Evolutionary conservation across 2,113 vertebrate species (phyloP), one percentile per base, ranked within the genome.

Genomic region (Siniperca knerii): DNA sequence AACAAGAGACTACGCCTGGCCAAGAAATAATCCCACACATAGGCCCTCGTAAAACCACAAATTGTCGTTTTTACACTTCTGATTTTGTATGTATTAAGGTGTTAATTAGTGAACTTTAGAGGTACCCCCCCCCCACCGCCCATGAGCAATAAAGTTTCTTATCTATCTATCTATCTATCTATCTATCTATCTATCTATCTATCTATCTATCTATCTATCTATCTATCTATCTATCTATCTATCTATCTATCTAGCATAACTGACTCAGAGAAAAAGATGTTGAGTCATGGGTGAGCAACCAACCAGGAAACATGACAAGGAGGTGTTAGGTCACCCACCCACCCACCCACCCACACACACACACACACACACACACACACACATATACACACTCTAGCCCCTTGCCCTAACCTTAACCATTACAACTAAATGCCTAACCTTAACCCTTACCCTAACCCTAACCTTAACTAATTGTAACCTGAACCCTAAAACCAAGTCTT

Each of bases 271-370:
- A 40, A 29, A 29, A 75, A 64, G 37, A 84, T 64, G 25, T 66
- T 89, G 91, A 93, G 75, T 92, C 90, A 92, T 20, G 25, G 75
- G 5, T 83, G 68, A 86, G 75, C 69, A 78, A 65, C 77, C 68
- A 29, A 54, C 65, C 60, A 89, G 84, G 89, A 92, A 92, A 90
- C 75, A 88, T 92, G 76, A 52, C 91, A 85, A 55, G 10, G 50
- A 68, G 62, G 79, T 89, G 91, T 83, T 50, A 93, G 54, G 90
- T 82, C 88, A 79, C 62, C 58, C 78, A 90, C 75, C 81, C 83
- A 70, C 76, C 40, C 79, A 57, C 80, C 76, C 69, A 46, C 68
- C 16, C 48, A 75, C 79, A 29, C 54, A 23, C 69, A 52, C 58
- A 37, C 50, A 69, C 78, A 52, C 67, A n/a, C 70, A 68, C 83